Base-by-base conservation (phyloP, 2,888 invertebrate species). In the Agriotes lineatus region DNA sequence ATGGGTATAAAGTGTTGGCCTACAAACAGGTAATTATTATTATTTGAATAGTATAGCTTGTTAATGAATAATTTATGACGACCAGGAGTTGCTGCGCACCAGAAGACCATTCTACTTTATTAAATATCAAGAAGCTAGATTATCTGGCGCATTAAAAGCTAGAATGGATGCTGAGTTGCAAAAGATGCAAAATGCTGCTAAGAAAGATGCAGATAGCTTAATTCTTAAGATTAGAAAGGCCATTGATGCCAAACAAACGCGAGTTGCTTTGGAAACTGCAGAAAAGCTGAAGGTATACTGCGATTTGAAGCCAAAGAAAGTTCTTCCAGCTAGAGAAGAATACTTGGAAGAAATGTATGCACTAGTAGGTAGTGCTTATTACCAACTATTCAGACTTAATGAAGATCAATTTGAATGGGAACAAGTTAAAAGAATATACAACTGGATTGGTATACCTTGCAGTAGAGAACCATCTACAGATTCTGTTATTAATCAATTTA, bases 81-180 rank as follows among this genome's bases (percentile, higher is more conserved):
- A 12, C 1, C 22, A 79, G 77, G 83, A 86, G 69, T 76, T 85
- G 6, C 72, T 87, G 2, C 80, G 86, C 20, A 82, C 82, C 1
- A 76, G 86, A 7, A 79, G 81, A 63, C 87, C 87, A 0, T 81
- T 86, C 50, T 87, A 87, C 73, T 82, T 82, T 42, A 82, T 84
- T 10, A 82, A 84, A 67, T 85, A 81, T 59, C 80, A 81, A 64
- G 82, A 83, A 69, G 77, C 77, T 0, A 79, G 74, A 16, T 73
- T 81, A 1, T 77, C 83, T 1, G 81, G 82, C 1, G 78, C 80
- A 10, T 76, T 81, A 22, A 73, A 74, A 52, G 73, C 70, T 10
- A 74, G 84, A 7, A 80, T 80, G 20, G 72, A 76, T 37, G 79
- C 82, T 19, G 82, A 81, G 67, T 74, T 80, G 50, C 69, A 79